These are phyloP conservation scores for Lethocerus indicus DNA, from an alignment of 1,140 invertebrate genomes.

Conservation along the genomic window DNA sequence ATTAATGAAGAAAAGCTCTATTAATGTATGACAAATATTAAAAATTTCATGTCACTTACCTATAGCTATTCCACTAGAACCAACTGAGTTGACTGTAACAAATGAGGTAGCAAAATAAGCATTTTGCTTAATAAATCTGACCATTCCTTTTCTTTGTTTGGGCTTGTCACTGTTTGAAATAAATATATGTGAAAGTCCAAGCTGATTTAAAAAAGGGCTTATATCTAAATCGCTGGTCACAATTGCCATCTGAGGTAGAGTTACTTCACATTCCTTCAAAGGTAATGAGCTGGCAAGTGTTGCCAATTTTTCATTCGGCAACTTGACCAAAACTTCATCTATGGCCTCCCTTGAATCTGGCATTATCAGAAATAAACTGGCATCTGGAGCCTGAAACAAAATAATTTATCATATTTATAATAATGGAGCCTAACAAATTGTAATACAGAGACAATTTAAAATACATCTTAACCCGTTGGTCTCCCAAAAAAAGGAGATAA, in stretches of 20 bases:
- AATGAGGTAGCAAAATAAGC: slow-evolving; percentile 23
- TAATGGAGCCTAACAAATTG: too few species aligned
- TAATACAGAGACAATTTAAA: too few species aligned
- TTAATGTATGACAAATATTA: too few species aligned
- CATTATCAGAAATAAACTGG: slow-evolving; percentile 20
- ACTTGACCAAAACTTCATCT: slow-evolving; percentile 16
- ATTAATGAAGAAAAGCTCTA: too few species aligned
- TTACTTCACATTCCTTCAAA: slow-evolving; percentile 17
- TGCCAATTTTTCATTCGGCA: slow-evolving; percentile 17
- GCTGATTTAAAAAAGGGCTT: slow-evolving; percentile 17
- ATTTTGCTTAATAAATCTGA: slow-evolving; percentile 20
- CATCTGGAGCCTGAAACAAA: slow-evolving; percentile 17
- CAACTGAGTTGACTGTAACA: slow-evolving; percentile 21
- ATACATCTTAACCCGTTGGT: too few species aligned
- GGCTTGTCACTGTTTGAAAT: slow-evolving; percentile 1
- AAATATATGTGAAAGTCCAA: slow-evolving; percentile 17
- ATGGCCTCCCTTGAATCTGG: slow-evolving; percentile 18
- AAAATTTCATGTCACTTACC: too few species aligned
- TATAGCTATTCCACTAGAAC: slow-evolving; percentile 16
- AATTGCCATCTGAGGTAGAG: slow-evolving; percentile 21
- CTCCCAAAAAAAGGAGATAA: too few species aligned
- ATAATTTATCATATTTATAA: background rate
- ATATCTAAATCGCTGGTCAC: slow-evolving; percentile 19
- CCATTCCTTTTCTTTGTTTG: background rate
- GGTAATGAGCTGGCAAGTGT: slow-evolving; percentile 16